Evolutionary conservation across 2,113 vertebrate species (phyloP).

Genomic region (Alectura lathami): DNA sequence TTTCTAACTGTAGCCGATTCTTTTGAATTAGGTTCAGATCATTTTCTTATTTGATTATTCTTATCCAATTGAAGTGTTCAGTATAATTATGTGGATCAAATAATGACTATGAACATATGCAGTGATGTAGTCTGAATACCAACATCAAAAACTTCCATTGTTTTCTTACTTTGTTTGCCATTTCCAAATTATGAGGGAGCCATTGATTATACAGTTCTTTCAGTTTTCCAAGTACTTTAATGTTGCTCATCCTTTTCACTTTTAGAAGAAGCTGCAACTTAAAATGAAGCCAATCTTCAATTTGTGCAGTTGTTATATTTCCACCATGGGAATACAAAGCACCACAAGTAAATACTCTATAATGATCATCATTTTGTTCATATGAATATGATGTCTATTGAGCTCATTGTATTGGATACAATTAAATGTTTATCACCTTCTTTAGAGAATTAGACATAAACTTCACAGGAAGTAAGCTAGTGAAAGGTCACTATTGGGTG

Average conservation of each 20-base stretch:
- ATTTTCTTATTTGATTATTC: slow-evolving; percentile 3
- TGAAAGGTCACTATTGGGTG: neutral
- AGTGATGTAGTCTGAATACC: neutral
- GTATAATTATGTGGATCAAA: neutral
- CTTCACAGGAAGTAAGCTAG: neutral
- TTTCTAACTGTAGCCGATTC: neutral
- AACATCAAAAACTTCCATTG: neutral
- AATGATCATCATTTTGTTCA: neutral
- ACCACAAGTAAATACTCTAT: neutral
- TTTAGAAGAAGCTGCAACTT: neutral
- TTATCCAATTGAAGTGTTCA: neutral
- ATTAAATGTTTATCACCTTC: neutral
- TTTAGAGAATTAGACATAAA: neutral
- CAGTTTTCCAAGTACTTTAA: neutral
- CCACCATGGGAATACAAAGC: neutral
- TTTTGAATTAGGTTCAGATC: neutral
- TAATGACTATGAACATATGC: neutral
- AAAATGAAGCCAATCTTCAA: neutral
- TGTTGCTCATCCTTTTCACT: neutral
- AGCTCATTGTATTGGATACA: neutral
- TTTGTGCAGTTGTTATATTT: neutral
- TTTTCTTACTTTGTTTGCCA: neutral
- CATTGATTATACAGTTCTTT: neutral
- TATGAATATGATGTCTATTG: neutral
- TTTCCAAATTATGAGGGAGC: neutral